Base-by-base conservation (phyloP, 2,797 vertebrate genomes). In the Danio aesculapii region DNA sequence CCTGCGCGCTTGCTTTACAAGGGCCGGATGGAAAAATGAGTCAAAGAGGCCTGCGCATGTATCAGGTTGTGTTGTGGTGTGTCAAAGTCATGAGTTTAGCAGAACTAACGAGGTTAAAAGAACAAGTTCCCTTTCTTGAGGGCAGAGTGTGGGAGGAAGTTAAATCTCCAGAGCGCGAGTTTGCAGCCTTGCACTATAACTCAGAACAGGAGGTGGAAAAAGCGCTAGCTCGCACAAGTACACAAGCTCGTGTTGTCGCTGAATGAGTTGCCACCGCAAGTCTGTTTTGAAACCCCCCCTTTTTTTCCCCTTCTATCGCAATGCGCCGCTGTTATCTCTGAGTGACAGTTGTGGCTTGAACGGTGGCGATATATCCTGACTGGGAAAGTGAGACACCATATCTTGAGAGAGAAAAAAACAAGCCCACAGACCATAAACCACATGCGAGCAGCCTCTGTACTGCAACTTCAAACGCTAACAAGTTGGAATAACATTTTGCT, bases 401-500 rank as follows among this genome's bases (percentile, higher is more conserved):
- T 94, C 91, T 93, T 83, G 70, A 82, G 69, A 82, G 77, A 76
- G 81, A 83, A 92, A 89, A 91, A 91, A 62, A 75, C 72, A 75
- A 90, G 89, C 90, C 92, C 90, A 90, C 91, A 93, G 93, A 93
- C 93, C 92, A 93, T 91, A 92, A 94, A 93, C 92, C 92, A 83
- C 93, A 94, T 89, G 90, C 92, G 88, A 90, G 78, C 91, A 88
- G 90, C 91, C 87, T 91, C 90, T 91, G 92, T 91, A 93, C 91
- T 88, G 89, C 90, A 88, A 94, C 93, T 93, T 94, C 93, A 95
- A 95, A 95, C 91, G 86, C 92, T 93, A 94, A 94, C 93, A 93
- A 94, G 92, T 92, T 94, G 93, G 92, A 94, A 94, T 94, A 94
- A 94, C 93, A 94, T 94, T 94, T 94, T 91, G 92, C 93, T 94